phyloP scores from a whole-genome alignment of 2,797 vertebrate genomes.

The Philypnodon macrostomus region DNA sequence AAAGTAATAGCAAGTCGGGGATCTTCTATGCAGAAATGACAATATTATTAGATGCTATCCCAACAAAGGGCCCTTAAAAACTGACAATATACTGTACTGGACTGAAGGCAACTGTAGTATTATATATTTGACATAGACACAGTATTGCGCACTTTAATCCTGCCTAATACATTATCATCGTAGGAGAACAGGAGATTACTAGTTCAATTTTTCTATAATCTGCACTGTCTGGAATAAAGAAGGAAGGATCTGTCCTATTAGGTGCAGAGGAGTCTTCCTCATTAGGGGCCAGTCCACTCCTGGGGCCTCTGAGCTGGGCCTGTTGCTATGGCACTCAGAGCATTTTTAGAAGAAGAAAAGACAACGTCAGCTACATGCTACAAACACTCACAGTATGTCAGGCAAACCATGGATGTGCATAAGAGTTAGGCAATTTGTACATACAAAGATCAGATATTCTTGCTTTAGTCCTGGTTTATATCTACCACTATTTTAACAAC shows the following conservation, averaged over 20 bases:
- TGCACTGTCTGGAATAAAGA: slow-evolving; percentile 15
- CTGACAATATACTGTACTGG: too few relatives aligned
- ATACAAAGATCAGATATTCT: too few relatives aligned
- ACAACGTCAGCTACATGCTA: slow-evolving; percentile 28
- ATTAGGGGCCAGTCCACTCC: slow-evolving; percentile 39
- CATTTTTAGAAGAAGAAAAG: slow-evolving; percentile 25
- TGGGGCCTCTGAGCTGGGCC: slow-evolving; percentile 50
- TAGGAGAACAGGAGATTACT: slow-evolving; percentile 27
- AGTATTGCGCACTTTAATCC: slow-evolving; percentile 50
- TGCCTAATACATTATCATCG: slow-evolving; percentile 43
- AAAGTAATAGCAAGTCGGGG: too few relatives aligned
- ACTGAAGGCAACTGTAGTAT: too few relatives aligned
- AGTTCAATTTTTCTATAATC: slow-evolving; percentile 29
- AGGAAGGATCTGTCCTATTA: slow-evolving; percentile 55
- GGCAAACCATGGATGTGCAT: too few relatives aligned
- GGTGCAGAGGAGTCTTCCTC: slow-evolving; percentile 36
- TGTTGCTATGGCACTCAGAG: slow-evolving; percentile 62
- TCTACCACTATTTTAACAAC: too few relatives aligned
- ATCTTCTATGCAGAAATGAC: too few relatives aligned
- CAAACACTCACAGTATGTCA: slow-evolving; percentile 13
- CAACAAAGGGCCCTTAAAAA: too few relatives aligned
- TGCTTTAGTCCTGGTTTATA: too few relatives aligned
- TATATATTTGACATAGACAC: slow-evolving; percentile 23
- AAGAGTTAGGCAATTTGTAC: too few relatives aligned
- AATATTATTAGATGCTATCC: too few relatives aligned